Base-by-base conservation (phyloP, 1,140 invertebrate genomes). In the Heliconius hermathena region DNA sequence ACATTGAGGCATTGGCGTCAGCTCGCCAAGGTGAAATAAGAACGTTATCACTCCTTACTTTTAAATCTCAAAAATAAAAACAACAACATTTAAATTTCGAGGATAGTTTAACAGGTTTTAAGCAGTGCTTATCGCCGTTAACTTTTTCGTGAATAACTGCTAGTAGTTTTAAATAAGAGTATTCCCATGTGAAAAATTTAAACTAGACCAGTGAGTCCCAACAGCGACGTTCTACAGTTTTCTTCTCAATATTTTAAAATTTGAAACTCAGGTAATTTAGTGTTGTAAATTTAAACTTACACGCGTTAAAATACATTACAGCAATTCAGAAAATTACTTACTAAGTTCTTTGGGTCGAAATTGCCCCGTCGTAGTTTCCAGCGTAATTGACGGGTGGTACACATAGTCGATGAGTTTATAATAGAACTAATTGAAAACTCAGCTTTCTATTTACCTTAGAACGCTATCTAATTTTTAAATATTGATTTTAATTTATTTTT, bases 371-470 rank as follows among this genome's bases (percentile, higher is more conserved):
- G 74, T 72, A 79, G 66, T 79, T 79, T 49, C 38, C 38, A 72
- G 5, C 70, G 18, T 75, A 76, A 75, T 80, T 76, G 74, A 76
- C 74, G 78, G 70, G 70, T 8, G 73, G 57, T 54, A 71, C 33
- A 76, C 74, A 76, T 46, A 20, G 33, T n/a, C 52, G 20, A 71
- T 72, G 72, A 76, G 73, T 41, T 79, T 74, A 71, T 76, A 75
- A 80, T 80, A 49, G 46, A 76, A 80, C 70, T 76, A 75, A 80
- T 80, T 76, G 74, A 60, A 49, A 73, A 72, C 33, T 73, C 66
- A 16, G 6, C 52, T 79, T 41, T 26, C 22, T 71, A n/a, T n/a
- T n/a, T n/a, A 66, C 29, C n/a, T 57, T 36, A 71, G 16, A 26
- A 71, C 11, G 5, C n/a, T 38, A 36, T 57, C 8, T 66, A 41